A percentile compares a stretch with the other conserved stretches of the same genome.
phyloP scores from a whole-genome alignment of 1,140 invertebrate species.

The Sycophila sp. region DNA sequence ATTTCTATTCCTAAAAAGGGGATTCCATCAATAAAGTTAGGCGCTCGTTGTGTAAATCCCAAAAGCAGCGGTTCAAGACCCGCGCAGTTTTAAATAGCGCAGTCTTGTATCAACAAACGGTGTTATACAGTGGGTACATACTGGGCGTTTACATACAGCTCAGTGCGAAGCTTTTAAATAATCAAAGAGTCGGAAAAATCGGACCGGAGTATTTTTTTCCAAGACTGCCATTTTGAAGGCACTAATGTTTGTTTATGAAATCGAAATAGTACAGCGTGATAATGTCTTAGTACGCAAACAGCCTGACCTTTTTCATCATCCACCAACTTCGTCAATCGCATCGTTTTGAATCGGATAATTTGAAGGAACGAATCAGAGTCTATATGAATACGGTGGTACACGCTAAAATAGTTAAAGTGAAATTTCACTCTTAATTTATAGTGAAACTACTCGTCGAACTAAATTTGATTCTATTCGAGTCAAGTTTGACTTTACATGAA shows the following conservation, averaged over 20 bases:
- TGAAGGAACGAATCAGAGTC: too few species aligned
- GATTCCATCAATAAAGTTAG: too few species aligned
- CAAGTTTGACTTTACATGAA: too few species aligned
- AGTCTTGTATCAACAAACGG: background rate
- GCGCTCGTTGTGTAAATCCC: too few species aligned
- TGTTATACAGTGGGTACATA: background rate
- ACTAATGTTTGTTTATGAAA: conserved; percentile 31
- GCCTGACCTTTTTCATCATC: background rate
- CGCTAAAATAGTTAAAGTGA: too few species aligned
- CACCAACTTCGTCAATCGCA: too few species aligned
- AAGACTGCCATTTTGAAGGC: conserved; percentile 21
- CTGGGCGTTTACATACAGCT: background rate
- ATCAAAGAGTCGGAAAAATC: conserved; percentile 11
- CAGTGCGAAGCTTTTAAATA: background rate
- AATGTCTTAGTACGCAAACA: background rate
- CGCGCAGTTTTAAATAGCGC: conserved; percentile 1
- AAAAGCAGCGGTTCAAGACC: background rate
- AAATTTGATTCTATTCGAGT: too few species aligned
- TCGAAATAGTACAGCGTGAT: conserved; percentile 9
- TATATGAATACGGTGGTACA: too few species aligned
- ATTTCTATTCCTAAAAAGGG: too few species aligned
- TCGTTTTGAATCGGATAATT: too few species aligned
- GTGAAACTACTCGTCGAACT: too few species aligned
- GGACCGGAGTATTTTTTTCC: background rate
- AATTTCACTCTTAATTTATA: too few species aligned